phyloP scores from a whole-genome alignment of 2,797 vertebrate genomes.

The Spheniscus humboldti region DNA sequence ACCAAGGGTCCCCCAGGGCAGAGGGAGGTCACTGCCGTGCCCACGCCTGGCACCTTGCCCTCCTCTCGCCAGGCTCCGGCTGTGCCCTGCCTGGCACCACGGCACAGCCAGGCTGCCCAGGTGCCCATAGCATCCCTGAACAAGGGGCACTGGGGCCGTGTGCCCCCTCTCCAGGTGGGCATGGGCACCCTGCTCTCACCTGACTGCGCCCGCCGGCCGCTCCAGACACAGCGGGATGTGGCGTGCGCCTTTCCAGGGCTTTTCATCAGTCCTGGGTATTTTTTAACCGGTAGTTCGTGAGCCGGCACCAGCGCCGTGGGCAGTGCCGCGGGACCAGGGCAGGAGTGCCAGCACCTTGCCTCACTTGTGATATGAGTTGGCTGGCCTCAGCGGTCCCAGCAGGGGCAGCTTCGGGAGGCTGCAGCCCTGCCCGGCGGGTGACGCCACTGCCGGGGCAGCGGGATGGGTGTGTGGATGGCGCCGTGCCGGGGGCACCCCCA shows the following conservation, averaged over 20 bases:
- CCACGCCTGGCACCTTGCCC: background rate
- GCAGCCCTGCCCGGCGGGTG: background rate
- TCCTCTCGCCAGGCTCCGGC: background rate
- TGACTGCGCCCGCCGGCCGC: accelerated
- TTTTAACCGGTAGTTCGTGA: background rate
- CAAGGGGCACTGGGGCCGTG: accelerated
- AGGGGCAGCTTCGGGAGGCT: background rate
- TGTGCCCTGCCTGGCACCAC: background rate
- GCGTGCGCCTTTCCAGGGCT: background rate
- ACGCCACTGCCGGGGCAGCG: accelerated
- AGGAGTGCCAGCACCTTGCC: background rate
- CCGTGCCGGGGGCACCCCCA: accelerated
- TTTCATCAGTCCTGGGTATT: background rate
- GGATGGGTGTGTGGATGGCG: background rate
- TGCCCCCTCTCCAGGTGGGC: background rate
- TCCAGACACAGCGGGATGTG: background rate
- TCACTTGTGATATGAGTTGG: background rate
- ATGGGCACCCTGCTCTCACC: background rate
- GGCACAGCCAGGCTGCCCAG: background rate
- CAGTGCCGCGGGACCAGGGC: background rate
- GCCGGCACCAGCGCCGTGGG: accelerated
- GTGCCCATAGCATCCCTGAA: background rate
- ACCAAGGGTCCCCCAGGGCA: background rate
- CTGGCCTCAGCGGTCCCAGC: background rate
- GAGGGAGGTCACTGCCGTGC: background rate